Evolutionary conservation across 1,140 invertebrate species (phyloP), one percentile per base, ranked within the genome.

Genomic region (Heliconius hermathena): DNA sequence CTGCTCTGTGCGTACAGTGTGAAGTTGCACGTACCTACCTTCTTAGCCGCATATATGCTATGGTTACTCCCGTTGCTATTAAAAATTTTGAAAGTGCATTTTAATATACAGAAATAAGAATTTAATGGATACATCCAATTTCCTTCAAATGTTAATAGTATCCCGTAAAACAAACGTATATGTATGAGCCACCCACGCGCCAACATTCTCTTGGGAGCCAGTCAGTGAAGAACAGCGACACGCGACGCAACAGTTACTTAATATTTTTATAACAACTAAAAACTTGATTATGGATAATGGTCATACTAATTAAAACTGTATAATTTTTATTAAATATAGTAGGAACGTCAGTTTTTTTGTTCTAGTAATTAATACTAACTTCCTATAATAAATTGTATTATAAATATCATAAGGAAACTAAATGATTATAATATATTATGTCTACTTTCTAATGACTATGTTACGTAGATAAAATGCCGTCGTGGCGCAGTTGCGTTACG

Each of bases 261-360:
- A 66, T 66, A 66, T 66, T 66, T 52, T 66, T 66, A 66, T 26
- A 66, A 16, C 22, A 8, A 26, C 26, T 66, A 66, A 66, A 66
- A 66, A 66, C 22, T 66, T 26, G 9, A 60, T 60, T 60, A 60
- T 46, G 3, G 4, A 46, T 60, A 60, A 60, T 22, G 54, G n/a
- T 9, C 54, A 60, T 26, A 8, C n/a, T 60, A 60, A 60, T 60
- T 66, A 66, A 66, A 66, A 66, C 60, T 1, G n/a, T 60, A 60
- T 26, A 66, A 8, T 22, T 26, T 26, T 26, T 16, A 26, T 3
- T 29, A 11, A 11, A 66, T 66, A 2, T 29, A 66, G 22, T 16
- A 66, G 8, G n/a, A n/a, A n/a, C 9, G 13, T 66, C 54, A 22
- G 26, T 66, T 29, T 66, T 29, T 26, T 66, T 66, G 20, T n/a